Base-by-base conservation (phyloP, 2,797 vertebrate genomes). In the Semotilus atromaculatus region DNA sequence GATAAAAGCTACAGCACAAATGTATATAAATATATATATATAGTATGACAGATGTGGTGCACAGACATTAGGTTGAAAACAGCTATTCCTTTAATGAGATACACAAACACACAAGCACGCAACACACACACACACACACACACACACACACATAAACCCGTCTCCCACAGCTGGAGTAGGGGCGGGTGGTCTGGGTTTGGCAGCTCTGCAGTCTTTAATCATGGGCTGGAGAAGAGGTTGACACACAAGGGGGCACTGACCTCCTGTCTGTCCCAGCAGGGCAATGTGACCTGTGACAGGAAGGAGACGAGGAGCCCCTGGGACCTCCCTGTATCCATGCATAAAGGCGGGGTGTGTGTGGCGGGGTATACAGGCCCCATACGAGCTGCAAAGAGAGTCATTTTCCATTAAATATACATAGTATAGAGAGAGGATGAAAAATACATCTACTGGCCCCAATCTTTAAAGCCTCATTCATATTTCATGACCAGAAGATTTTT, bases 381-480 rank as follows among this genome's bases (percentile, higher is more conserved):
- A 78, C 64, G 26, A 34, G 62, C 74, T 53, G 13, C 58, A 38
- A 60, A 85, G 51, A 89, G 81, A 88, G 43, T 89, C 83, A 81
- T 74, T 74, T 76, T 14, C 60, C 86, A 90, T 91, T 88, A 91
- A 90, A 92, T 85, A 91, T 90, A 89, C 82, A 91, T 89, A 89
- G 70, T 84, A 76, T 75, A 86, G 70, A 89, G 88, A 88, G 88
- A 89, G 81, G 88, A 91, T 89, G 86, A 91, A 86, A 92, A 93
- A 90, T 88, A 86, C 90, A 92, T 93, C 91, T 91, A 88, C 85
- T 90, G 84, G 81, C 55, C 87, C 88, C 86, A 88, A 91, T 92
- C 90, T 92, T 80, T 80, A 86, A 89, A 88, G 87, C 36, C 89
- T 93, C 92, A 94, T 94, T 66, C 86, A 94, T 94, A 92, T 93